Percentiles rank a stretch among this genome's conserved stretches.
phyloP scores from a whole-genome alignment of 2,797 vertebrate species.

The Todus mexicanus region DNA sequence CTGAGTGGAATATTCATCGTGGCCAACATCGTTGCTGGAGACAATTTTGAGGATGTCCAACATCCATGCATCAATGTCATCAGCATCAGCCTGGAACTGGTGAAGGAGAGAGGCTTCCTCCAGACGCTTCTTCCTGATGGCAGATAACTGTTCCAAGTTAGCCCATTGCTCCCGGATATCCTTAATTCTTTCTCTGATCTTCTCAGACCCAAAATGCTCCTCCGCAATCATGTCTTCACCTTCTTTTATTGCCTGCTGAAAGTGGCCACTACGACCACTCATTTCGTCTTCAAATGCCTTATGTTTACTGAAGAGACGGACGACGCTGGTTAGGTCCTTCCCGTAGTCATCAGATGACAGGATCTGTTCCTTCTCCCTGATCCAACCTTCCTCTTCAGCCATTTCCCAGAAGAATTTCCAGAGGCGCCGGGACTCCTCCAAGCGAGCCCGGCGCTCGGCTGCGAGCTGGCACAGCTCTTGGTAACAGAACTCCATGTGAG shows the following conservation, averaged over 20 bases:
- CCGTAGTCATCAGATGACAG: slow-evolving; percentile 93
- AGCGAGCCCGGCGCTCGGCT: slow-evolving; percentile 86
- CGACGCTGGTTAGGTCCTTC: slow-evolving; percentile 91
- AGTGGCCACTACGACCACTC: slow-evolving; percentile 88
- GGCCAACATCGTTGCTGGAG: slow-evolving; percentile 93
- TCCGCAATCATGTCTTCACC: slow-evolving; percentile 90
- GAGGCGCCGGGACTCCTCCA: slow-evolving; percentile 94
- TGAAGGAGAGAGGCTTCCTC: slow-evolving; percentile 91
- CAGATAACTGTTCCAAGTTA: slow-evolving; percentile 88
- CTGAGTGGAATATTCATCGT: slow-evolving; percentile 96
- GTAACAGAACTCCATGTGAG: slow-evolving; percentile 98
- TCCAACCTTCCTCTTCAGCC: slow-evolving; percentile 98
- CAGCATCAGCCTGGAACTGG: slow-evolving; percentile 95
- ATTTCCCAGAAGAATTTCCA: slow-evolving; percentile 99
- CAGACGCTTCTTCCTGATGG: slow-evolving; percentile 88
- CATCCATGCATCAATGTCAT: slow-evolving; percentile 96
- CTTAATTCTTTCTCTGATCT: slow-evolving; percentile 87
- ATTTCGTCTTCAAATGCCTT: slow-evolving; percentile 96
- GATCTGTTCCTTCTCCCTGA: slow-evolving; percentile 97
- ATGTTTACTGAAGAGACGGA: slow-evolving; percentile 93
- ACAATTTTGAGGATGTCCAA: slow-evolving; percentile 94
- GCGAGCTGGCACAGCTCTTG: slow-evolving; percentile 94
- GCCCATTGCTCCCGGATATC: slow-evolving; percentile 94
- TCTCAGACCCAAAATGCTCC: slow-evolving; percentile 93
- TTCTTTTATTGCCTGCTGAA: slow-evolving; percentile 91